These are phyloP conservation scores for Cathartes aura DNA, from an alignment of 2,113 vertebrate species.

Conservation along the genomic window DNA sequence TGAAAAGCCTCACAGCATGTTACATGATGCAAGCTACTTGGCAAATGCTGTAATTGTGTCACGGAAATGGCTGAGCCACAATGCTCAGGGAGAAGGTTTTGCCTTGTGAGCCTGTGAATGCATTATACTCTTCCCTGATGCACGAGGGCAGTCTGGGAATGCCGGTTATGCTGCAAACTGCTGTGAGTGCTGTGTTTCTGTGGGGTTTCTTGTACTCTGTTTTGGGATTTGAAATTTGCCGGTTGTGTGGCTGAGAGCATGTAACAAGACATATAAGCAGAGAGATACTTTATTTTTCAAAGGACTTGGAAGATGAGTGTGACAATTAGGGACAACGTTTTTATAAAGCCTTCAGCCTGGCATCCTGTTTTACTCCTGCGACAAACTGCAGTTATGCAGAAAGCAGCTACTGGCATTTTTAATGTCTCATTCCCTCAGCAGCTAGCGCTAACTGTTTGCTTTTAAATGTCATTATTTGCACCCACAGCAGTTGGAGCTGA, in stretches of 20 bases:
- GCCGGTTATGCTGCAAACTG: not conserved
- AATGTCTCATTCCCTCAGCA: not conserved
- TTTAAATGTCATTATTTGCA: not conserved
- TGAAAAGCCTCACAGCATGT: conserved; percentile 27
- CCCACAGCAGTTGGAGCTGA: not conserved
- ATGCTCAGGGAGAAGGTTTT: conserved; percentile 22
- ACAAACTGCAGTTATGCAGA: not conserved
- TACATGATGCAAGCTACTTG: conserved; percentile 53
- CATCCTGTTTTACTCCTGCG: not conserved
- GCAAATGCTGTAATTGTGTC: conserved; percentile 43
- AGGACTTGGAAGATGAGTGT: not conserved
- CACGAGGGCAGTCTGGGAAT: not conserved
- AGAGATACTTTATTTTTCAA: conserved; percentile 16
- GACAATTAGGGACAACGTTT: not conserved
- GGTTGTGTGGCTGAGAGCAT: not conserved
- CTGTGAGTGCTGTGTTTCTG: not conserved
- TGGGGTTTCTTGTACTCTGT: not conserved
- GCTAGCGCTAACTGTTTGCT: not conserved
- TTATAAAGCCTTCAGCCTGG: not conserved
- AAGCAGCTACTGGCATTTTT: not conserved
- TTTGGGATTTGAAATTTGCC: not conserved
- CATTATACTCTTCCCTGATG: not conserved
- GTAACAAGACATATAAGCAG: not conserved
- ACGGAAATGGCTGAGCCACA: conserved; percentile 39
- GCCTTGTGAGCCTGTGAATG: not conserved